phyloP scores from a whole-genome alignment of 2,888 invertebrate genomes.

The Coenonympha glycerion region DNA sequence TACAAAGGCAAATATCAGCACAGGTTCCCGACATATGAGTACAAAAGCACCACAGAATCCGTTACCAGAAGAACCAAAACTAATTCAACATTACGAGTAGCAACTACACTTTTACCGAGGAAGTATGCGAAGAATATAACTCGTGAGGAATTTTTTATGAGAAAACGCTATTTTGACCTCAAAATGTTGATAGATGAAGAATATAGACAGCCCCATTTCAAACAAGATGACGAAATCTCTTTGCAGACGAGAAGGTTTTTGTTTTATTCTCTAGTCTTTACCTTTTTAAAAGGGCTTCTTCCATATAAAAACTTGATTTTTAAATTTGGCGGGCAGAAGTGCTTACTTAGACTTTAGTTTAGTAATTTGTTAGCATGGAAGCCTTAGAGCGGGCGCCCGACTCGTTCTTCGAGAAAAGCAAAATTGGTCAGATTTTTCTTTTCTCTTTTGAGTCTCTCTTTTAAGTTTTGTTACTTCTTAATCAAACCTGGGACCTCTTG shows the following conservation, averaged over 20 bases:
- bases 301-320: too few relatives aligned
- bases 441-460: too few relatives aligned
- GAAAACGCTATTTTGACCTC: conserved; percentile 22
- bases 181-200: conserved; percentile 25
- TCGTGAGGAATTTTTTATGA: conserved; percentile 21
- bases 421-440: too few relatives aligned
- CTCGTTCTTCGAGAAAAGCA: too few relatives aligned
- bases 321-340: too few relatives aligned
- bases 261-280: too few relatives aligned
- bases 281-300: too few relatives aligned
- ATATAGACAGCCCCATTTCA: conserved; percentile 32
- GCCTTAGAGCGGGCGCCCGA: too few relatives aligned
- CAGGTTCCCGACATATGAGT: conserved; percentile 6
- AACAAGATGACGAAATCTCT: conserved; percentile 29
- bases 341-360: too few relatives aligned
- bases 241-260: conserved; percentile 33
- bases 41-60: conserved; percentile 5
- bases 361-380: too few relatives aligned
- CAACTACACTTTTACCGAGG: conserved; percentile 1
- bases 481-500: too few relatives aligned
- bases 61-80: not conserved
- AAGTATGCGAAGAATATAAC: conserved; percentile 18
- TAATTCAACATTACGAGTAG: not conserved
- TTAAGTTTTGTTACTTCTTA: too few relatives aligned
- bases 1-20: conserved; percentile 19